Evolutionary conservation across 2,113 vertebrate species (phyloP), one percentile per base, ranked within the genome.

Genomic region (Arenaria interpres): DNA sequence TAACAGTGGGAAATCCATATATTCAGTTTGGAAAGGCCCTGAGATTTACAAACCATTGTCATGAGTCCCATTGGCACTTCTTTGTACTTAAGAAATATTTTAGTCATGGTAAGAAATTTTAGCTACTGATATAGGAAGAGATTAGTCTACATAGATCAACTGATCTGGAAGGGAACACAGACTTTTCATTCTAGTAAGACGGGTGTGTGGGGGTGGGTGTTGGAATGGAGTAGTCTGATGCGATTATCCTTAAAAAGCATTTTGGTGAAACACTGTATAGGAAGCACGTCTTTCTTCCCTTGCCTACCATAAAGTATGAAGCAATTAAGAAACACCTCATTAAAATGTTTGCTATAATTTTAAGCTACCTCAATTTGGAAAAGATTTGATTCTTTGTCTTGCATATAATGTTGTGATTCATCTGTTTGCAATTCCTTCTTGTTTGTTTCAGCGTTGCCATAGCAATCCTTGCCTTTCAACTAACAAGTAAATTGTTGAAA

Each of bases 391-490:
- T 96, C 88, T 97, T 95, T 96, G 91, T 89, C 91, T 96, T 95
- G 54, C 71, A 69, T 93, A 68, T 88, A 90, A 56, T 20, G 72
- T 90, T 27, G 6, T 97, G 95, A 97, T 96, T 97, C 96, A 96
- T 96, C 92, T 84, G 72, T 74, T 93, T 67, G 66, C 82, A 84
- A 56, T 97, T 97, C 69, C 10, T 82, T 87, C 91, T 97, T 97
- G 94, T 97, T 97, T 97, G 93, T 97, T 95, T 96, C 94, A 88
- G 46, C 10, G 94, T 98, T 98, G 68, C 91, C 89, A 97, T 97
- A 96, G 96, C 71, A 97, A 97, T 97, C 60, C 68, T 93, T 95
- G 92, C 69, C 93, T 96, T 98, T 97, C 93, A 96, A 98, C 94
- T 96, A 95, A 35, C 35, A 86, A 96, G 83, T 88, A 97, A 97